phyloP scores from a whole-genome alignment of 2,888 invertebrate genomes.

The Urechis unicinctus region DNA sequence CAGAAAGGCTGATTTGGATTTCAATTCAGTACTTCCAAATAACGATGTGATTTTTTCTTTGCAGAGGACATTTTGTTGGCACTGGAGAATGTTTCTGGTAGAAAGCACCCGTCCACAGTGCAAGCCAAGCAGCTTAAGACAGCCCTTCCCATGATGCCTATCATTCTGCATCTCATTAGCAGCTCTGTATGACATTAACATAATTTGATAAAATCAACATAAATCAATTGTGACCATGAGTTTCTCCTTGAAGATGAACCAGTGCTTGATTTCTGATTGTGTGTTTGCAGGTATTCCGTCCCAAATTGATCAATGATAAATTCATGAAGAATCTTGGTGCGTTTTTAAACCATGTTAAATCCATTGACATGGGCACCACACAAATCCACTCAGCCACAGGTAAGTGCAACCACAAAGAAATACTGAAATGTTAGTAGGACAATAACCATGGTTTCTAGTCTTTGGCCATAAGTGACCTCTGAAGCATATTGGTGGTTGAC shows the following conservation, averaged over 20 bases:
- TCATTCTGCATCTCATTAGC: conserved; percentile 39
- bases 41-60: conserved; percentile 2
- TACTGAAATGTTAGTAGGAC: too few species aligned
- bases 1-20: too few species aligned
- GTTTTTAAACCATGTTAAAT: conserved; percentile 39
- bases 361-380: conserved; percentile 42
- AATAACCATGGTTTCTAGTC: too few species aligned
- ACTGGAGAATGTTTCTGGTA: conserved; percentile 40
- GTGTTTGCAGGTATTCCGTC: conserved; percentile 38
- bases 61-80: conserved; percentile 39
- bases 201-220: not conserved
- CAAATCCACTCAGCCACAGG: conserved; percentile 45
- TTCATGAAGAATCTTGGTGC: conserved; percentile 37
- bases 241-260: not conserved
- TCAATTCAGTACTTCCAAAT: too few species aligned
- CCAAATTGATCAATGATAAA: conserved; percentile 33
- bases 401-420: too few species aligned
- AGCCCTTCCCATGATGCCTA: conserved; percentile 38
- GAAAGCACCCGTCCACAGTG: conserved; percentile 47
- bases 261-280: not conserved
- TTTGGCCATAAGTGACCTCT: too few species aligned
- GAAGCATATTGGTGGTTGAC: too few species aligned
- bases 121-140: conserved; percentile 44
- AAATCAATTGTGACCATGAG: not conserved
- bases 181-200: conserved; percentile 32